Evolutionary conservation across 2,113 vertebrate genomes (phyloP).

Genomic region (Brienomyrus brachyistius): DNA sequence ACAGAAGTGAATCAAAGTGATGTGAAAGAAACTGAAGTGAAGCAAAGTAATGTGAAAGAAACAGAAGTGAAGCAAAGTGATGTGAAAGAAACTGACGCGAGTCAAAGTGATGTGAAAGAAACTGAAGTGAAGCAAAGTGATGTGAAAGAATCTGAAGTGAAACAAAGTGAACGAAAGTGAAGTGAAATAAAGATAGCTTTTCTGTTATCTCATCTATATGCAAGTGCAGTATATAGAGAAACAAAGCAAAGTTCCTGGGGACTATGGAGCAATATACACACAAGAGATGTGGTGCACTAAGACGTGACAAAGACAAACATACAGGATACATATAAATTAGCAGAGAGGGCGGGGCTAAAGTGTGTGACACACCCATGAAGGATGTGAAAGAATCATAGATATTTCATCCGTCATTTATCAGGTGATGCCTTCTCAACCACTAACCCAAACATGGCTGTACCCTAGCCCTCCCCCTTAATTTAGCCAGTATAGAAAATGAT

Average conservation of each 20-base stretch:
- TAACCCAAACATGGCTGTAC: neutral
- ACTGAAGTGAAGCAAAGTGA: too few relatives aligned
- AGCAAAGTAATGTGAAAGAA: too few relatives aligned
- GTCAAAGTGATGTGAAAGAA: too few relatives aligned
- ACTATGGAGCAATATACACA: neutral
- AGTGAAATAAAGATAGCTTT: neutral
- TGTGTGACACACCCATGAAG: neutral
- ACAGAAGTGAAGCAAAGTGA: too few relatives aligned
- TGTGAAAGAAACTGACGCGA: too few relatives aligned
- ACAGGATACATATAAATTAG: neutral
- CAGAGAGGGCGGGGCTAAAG: neutral
- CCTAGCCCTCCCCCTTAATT: neutral
- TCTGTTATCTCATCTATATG: neutral
- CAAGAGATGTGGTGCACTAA: neutral
- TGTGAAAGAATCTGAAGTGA: too few relatives aligned
- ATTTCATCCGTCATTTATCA: neutral
- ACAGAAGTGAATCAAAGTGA: neutral
- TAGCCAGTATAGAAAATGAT: neutral
- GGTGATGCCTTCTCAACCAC: neutral
- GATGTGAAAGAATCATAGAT: neutral
- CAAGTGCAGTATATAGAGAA: neutral
- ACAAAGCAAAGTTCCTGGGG: neutral
- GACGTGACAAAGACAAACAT: neutral
- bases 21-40: too few relatives aligned
- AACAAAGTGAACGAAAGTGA: too few relatives aligned